Evolutionary conservation across 2,888 invertebrate genomes (phyloP), one percentile per base, ranked within the genome.

Genomic region (Folsomia manolachei): DNA sequence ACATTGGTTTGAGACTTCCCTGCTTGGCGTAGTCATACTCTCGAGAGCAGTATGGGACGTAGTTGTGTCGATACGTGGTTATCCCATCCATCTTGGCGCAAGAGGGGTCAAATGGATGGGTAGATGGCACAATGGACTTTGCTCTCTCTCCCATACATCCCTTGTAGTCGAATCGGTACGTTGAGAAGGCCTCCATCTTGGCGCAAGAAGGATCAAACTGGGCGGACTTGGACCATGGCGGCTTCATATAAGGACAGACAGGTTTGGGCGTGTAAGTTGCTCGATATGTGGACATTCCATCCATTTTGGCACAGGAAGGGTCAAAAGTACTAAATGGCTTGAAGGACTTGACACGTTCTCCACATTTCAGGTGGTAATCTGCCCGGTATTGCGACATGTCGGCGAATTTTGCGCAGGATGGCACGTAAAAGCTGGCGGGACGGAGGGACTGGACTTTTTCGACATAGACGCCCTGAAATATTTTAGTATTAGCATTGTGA

Each of bases 11-110:
- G 0, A 25, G 27, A 24, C 53, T 66, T 1, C 74, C 75, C 19
- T 74, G 75, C 23, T 74, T 72, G 11, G 78, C 78, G 61, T 75
- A 78, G 53, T 75, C 71, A 66, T 78, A 78, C 26, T 78, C 78
- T 27, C 75, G 26, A 11, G 74, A 74, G 27, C 78, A 78, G 61
- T 74, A 78, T 24, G 78, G 78, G 11, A 75, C 73, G 70, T 74
- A 78, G 63, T 63, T 71, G 27, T 53, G 21, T 1, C 78, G 56
- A 53, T 78, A 78, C 0, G 78, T 78, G 9, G 78, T 71, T 14
- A 64, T 1, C 2, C 75, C 78, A 23, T 78, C 78, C 63, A 78
- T 63, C 26, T 73, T 74, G 1, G 76, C 78, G 62, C 69, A 68
- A 7, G 74, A 74, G 1, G 77, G 78, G 11, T 65, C 71, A 51